Base-by-base conservation (phyloP, 2,113 vertebrate genomes). In the Aplodontia rufa region DNA sequence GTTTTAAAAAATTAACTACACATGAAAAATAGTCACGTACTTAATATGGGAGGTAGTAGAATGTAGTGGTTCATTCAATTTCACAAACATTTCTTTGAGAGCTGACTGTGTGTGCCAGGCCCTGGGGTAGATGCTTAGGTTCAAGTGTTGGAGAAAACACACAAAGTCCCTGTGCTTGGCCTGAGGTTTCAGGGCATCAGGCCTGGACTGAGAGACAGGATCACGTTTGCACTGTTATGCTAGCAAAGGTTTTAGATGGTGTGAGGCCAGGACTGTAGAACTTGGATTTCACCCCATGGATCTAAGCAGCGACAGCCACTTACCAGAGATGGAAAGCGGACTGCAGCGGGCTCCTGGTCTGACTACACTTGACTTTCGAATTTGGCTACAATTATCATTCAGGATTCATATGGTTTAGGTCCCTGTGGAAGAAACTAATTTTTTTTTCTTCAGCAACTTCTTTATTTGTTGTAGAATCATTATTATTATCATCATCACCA, bases 51-150 rank as follows among this genome's bases (percentile, higher is more conserved):
- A 92, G 11, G 58, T 79, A 66, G 55, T 19, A 40, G 94, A 92
- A 94, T 74, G 49, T n/a, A 69, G 55, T 3, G 0, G 47, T 53
- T 89, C 62, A 81, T 82, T 83, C 37, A 4, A 40, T n/a, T 91
- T 75, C 64, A 90, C 87, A 85, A 87, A 47, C 51, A 35, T 42
- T 89, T 82, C 72, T 93, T 94, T 85, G 92, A 90, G 62, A 87
- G 64, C n/a, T 12, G 3, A 28, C 14, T 32, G 6, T 16, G 13
- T 8, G 9, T 53, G 85, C 64, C 64, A 84, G 35, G 64, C 66
- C 68, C 60, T n/a, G 55, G 71, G 64, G 37, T 60, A 37, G 79
- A 37, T 51, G 26, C 75, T 92, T 28, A 35, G 76, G 17, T 14
- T 30, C 0, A 4, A 45, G 14, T 16, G 6, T 26, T 24, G 24